phyloP scores from a whole-genome alignment of 2,888 invertebrate species.

The Heliothis peltigera region DNA sequence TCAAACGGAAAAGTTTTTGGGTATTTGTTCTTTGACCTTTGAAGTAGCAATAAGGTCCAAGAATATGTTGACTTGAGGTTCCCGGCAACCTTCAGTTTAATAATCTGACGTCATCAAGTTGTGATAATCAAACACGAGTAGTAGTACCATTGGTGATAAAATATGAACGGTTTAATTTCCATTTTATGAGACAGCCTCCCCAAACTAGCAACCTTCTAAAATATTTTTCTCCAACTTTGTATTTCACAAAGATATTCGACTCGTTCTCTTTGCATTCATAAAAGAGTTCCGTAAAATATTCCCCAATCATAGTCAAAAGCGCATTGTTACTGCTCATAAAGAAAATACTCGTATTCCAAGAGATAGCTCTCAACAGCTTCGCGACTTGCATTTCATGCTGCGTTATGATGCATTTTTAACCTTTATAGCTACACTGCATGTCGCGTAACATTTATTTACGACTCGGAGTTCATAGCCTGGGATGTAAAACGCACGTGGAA shows the following conservation, averaged over 20 bases:
- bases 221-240: constrained; percentile 1
- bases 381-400: constrained; percentile 30
- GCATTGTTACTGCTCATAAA: constrained; percentile 42
- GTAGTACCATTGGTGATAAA: background rate
- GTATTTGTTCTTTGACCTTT: background rate
- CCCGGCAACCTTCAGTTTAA: too few relatives aligned
- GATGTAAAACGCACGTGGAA: constrained; percentile 30
- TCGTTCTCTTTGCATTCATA: constrained; percentile 7
- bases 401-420: constrained; percentile 54
- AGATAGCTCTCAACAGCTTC: constrained; percentile 37
- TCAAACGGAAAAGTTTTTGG: background rate
- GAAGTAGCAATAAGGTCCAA: background rate
- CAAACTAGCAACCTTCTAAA: constrained; percentile 1
- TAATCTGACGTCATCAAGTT: too few relatives aligned
- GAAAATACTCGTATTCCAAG: constrained; percentile 44
- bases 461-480: constrained; percentile 28
- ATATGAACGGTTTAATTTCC: background rate
- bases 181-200: background rate
- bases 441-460: constrained; percentile 56
- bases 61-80: too few relatives aligned
- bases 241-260: constrained; percentile 14
- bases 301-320: constrained; percentile 41
- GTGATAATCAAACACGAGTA: too few relatives aligned
- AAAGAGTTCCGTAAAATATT: constrained; percentile 33
- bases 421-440: constrained; percentile 41